Percentiles rank a stretch among this genome's conserved stretches.
Conservation (phyloP, 2,888 invertebrate species). For the Flexamia atlantica region DNA sequence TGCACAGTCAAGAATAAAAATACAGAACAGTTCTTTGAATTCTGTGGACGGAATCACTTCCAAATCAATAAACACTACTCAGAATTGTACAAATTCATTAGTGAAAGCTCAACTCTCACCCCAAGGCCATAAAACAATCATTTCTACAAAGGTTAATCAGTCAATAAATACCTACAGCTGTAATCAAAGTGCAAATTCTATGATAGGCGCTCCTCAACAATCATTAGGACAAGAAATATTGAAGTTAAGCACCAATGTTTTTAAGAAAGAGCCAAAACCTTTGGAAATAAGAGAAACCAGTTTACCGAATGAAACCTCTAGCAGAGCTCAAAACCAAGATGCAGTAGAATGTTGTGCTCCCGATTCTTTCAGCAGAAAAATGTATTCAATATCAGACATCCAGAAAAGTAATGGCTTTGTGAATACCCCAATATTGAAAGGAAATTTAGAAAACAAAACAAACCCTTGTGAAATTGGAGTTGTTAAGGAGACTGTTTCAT, state of each 20-base stretch:
- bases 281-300: not conserved
- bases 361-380: not conserved
- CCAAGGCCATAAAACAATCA: not conserved
- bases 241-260: not conserved
- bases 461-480: not conserved
- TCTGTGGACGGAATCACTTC: not conserved
- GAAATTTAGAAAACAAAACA: not conserved
- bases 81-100: not conserved
- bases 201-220: not conserved
- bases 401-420: not conserved
- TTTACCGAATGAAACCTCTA: not conserved
- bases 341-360: not conserved
- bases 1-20: not conserved
- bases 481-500: not conserved
- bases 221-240: not conserved
- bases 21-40: not conserved
- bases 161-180: not conserved
- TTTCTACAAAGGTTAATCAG: not conserved
- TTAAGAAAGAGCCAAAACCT: not conserved
- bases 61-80: not conserved
- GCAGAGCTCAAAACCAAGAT: not conserved
- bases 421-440: not conserved
- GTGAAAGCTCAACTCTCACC: not conserved
- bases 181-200: not conserved
- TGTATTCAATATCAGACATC: not conserved